A percentile compares a stretch with the other conserved stretches of the same genome.
These are phyloP conservation scores for Hapalemur alaotrensis DNA, from an alignment of 2,797 vertebrate genomes.

Conservation along the genomic window DNA sequence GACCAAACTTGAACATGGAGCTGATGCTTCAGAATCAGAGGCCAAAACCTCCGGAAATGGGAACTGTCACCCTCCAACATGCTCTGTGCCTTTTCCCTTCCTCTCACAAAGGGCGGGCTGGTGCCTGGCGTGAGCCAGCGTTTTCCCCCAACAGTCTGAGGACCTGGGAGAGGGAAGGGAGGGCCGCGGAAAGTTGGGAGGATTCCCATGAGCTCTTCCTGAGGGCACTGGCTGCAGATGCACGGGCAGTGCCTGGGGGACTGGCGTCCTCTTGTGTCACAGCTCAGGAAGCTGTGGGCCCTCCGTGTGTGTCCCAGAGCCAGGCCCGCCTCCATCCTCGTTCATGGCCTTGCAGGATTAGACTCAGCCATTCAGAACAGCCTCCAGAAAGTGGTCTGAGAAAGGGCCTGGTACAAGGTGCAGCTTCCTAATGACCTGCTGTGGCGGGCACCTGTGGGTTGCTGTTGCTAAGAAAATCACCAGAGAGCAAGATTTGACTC, in stretches of 20 bases:
- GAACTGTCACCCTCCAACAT: fast-evolving
- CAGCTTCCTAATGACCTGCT: not conserved
- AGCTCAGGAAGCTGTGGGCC: not conserved
- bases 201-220: no score
- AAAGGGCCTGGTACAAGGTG: not conserved
- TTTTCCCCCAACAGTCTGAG: not conserved
- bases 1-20: not conserved
- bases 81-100: not conserved
- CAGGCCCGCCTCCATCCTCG: not conserved
- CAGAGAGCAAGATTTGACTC: not conserved
- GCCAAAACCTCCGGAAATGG: not conserved
- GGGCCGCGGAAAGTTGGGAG: not conserved
- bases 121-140: fast-evolving
- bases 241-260: not conserved
- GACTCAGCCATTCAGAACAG: not conserved
- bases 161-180: no score
- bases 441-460: not conserved
- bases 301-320: not conserved
- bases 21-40: not conserved
- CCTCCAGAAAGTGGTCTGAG: not conserved
- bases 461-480: not conserved
- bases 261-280: not conserved
- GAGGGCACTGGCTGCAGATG: fast-evolving
- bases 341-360: not conserved
- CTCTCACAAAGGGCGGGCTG: fast-evolving